These are phyloP conservation scores for Motacilla tschutschensis DNA, from an alignment of 2,113 vertebrate genomes.

Conservation along the genomic window DNA sequence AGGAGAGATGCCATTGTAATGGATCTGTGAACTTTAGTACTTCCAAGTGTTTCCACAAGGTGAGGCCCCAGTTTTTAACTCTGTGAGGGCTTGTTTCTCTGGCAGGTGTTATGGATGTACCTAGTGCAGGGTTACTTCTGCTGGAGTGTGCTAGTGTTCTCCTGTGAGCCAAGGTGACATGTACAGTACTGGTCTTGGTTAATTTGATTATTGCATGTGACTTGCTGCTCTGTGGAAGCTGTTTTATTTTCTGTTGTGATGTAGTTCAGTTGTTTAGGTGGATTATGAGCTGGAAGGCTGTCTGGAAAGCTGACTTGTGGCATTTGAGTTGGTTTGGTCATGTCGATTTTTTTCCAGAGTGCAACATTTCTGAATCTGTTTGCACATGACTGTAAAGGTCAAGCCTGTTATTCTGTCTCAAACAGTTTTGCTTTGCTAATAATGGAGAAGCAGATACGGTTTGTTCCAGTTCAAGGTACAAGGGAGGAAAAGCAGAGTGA, in stretches of 20 bases:
- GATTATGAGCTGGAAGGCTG: neutral
- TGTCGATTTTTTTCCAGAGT: accelerated
- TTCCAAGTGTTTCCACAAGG: accelerated
- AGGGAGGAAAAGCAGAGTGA: neutral
- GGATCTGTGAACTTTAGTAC: neutral
- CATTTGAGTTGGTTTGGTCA: neutral
- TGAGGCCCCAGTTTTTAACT: too few species aligned
- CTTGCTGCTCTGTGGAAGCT: neutral
- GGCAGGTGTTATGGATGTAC: accelerated
- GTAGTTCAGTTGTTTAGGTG: neutral
- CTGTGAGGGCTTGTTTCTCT: neutral
- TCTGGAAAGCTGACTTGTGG: neutral
- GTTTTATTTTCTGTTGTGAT: neutral
- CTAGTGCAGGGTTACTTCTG: neutral
- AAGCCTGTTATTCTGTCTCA: neutral
- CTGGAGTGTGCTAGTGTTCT: neutral
- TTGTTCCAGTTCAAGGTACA: neutral
- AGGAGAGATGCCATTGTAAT: neutral
- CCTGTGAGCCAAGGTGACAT: accelerated
- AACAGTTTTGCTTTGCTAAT: neutral
- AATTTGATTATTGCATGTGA: neutral
- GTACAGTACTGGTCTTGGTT: neutral
- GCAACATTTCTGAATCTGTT: neutral
- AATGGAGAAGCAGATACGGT: neutral
- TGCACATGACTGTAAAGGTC: neutral